A percentile compares a stretch with the other conserved stretches of the same genome.
These are phyloP conservation scores for Mythimna impura DNA, from an alignment of 2,888 invertebrate species.

Conservation along the genomic window DNA sequence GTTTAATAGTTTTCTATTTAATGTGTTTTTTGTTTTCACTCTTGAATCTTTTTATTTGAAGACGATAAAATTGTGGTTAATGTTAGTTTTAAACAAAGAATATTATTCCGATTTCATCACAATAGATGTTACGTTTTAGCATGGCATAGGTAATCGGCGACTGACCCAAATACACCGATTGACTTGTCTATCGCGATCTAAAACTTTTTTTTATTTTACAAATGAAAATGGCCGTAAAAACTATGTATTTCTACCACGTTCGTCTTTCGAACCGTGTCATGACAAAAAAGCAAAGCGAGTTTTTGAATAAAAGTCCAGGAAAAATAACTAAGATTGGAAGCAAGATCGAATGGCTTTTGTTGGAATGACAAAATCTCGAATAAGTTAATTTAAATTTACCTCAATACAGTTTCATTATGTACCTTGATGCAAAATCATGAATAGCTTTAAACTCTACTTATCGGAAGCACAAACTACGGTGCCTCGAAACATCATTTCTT, in stretches of 20 bases:
- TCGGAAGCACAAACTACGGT: neutral
- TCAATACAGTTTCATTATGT: neutral
- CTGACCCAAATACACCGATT: neutral
- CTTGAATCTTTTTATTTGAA: neutral
- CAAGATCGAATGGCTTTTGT: neutral
- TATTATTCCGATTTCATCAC: slow-evolving; percentile 3
- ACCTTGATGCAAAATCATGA: neutral
- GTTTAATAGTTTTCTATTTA: neutral
- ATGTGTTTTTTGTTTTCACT: neutral
- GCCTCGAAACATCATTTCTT: neutral
- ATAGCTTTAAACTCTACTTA: neutral
- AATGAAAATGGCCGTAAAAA: no score
- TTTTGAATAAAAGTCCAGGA: no score
- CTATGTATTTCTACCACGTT: no score
- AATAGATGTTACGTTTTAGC: neutral
- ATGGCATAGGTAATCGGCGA: no score
- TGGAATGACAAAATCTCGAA: neutral
- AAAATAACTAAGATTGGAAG: neutral
- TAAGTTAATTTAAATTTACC: neutral
- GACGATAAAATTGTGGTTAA: neutral
- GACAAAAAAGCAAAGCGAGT: no score
- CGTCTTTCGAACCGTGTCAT: no score
- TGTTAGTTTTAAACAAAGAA: neutral
- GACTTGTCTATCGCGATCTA: no score
- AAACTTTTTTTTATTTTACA: no score